Base-by-base conservation (phyloP, 2,797 vertebrate genomes). In the Halcyon smyrnensis region DNA sequence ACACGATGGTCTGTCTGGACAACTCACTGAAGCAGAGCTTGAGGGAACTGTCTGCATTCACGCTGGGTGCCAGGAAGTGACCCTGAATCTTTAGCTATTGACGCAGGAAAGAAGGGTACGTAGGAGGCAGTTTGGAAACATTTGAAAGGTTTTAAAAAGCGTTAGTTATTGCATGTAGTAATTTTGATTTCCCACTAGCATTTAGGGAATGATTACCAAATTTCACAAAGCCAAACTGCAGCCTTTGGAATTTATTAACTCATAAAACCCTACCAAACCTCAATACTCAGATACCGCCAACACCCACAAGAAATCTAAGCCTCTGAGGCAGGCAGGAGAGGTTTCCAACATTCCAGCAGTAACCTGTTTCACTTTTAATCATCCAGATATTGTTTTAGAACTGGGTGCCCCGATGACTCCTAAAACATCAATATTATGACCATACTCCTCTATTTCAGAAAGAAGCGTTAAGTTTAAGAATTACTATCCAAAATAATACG, bases 121-220 rank as follows among this genome's bases (percentile, higher is more conserved):
- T 86, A 90, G 75, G 64, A 15, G 34, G 70, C 41, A 64, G 53
- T 84, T 91, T 74, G 85, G 85, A 95, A 95, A 83, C 11, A 82
- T 73, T 79, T 86, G 70, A 90, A 93, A n/a, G 37, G 56, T 77
- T 67, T 84, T 79, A n/a, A 87, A 82, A 84, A 80, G 70, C 89
- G 90, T 79, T 95, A 91, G 80, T 85, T 94, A 92, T 90, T 95
- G 71, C 78, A 87, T 53, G 84, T 80, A 93, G 90, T 76, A 96
- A 97, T 94, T 94, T 94, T 90, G 88, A 95, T 96, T 96, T 94
- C 93, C 88, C 89, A 90, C 67, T 89, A 91, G 51, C 74, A 83
- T 94, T 96, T 95, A 90, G 62, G 63, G 78, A 94, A 94, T 84
- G 67, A 89, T 94, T 85, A 96, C 90, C 78, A 84, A 96, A 95